Evolutionary conservation across 2,797 vertebrate species (phyloP).

Genomic region (Gobionotothen gibberifrons): DNA sequence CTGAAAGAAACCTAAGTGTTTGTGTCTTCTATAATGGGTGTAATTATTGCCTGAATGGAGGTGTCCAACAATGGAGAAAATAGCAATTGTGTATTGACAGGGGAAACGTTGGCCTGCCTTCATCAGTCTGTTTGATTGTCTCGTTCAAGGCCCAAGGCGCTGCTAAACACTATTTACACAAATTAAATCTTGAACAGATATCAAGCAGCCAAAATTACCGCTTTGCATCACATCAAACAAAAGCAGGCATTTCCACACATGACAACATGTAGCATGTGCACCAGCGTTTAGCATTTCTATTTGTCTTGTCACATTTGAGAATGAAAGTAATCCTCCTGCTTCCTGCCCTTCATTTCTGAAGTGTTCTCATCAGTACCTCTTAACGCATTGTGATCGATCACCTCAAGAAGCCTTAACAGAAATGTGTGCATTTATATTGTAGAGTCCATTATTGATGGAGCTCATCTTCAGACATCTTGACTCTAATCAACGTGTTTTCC

Average conservation of each 20-base stretch:
- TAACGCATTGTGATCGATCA: not conserved
- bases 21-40: slow-evolving; percentile 62
- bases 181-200: slow-evolving; percentile 52
- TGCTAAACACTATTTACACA: slow-evolving; percentile 56
- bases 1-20: slow-evolving; percentile 50
- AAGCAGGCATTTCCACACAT: not conserved
- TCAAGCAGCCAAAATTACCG: slow-evolving; percentile 23
- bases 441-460: not conserved
- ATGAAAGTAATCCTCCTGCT: not conserved
- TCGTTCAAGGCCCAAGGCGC: slow-evolving; percentile 10
- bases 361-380: slow-evolving; percentile 3
- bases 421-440: not conserved
- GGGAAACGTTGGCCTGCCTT: slow-evolving; percentile 33
- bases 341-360: not conserved
- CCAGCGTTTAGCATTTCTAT: not conserved
- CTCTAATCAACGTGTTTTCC: not conserved
- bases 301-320: slow-evolving; percentile 7
- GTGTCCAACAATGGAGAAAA: slow-evolving; percentile 66
- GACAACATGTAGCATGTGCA: slow-evolving; percentile 1
- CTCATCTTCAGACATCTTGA: slow-evolving; percentile 2
- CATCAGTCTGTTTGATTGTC: slow-evolving; percentile 48
- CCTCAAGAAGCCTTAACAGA: not conserved
- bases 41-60: slow-evolving; percentile 72
- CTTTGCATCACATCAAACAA: slow-evolving; percentile 26
- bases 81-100: slow-evolving; percentile 60